A percentile compares a stretch with the other conserved stretches of the same genome.
Evolutionary conservation across 2,797 vertebrate species (phyloP).

Genomic region (Nyctalus aviator): DNA sequence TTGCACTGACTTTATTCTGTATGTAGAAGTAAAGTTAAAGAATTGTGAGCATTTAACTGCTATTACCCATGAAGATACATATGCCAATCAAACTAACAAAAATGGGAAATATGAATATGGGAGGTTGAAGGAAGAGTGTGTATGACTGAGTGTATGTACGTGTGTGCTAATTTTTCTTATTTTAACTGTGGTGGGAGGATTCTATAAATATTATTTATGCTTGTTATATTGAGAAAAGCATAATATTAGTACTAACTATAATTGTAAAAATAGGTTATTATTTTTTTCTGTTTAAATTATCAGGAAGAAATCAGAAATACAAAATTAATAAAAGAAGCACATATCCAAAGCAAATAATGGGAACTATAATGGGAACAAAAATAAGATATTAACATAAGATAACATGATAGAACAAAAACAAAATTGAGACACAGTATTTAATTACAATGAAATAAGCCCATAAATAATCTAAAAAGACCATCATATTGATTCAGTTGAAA

Average conservation of each 20-base stretch:
- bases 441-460: neutral
- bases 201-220: neutral
- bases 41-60: neutral
- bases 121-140: neutral
- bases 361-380: neutral
- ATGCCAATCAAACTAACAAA: slow-evolving; percentile 1
- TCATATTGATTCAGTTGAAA: neutral
- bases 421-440: neutral
- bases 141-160: too few species aligned
- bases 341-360: neutral
- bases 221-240: slow-evolving; percentile 1
- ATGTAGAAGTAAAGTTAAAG: slow-evolving; percentile 44
- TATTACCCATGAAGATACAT: slow-evolving; percentile 1
- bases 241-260: neutral
- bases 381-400: neutral
- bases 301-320: neutral
- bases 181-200: neutral
- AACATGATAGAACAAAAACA: neutral
- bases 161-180: neutral
- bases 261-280: neutral
- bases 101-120: neutral
- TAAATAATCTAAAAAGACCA: neutral
- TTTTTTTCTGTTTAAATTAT: neutral
- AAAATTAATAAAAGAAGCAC: neutral
- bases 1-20: neutral